Percentiles rank a stretch among this genome's conserved stretches.
phyloP scores from a whole-genome alignment of 1,140 invertebrate genomes.

The Frieseomelitta varia region DNA sequence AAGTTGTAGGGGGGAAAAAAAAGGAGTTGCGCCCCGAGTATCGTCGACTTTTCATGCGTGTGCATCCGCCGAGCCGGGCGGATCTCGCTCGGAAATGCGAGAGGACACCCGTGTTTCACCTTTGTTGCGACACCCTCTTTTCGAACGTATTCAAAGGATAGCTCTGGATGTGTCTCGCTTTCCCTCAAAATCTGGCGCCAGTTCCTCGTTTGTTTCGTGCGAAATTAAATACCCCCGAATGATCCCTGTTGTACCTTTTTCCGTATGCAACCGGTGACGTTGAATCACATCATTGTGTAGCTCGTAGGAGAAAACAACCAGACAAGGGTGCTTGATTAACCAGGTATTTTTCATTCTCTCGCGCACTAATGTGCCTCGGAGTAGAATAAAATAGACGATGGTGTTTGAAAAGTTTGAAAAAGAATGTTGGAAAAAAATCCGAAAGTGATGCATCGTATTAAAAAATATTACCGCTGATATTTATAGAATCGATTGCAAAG shows the following conservation, averaged over 20 bases:
- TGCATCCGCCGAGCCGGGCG: constrained; percentile 20
- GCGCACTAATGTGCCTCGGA: too few species aligned
- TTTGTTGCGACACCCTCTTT: constrained; percentile 26
- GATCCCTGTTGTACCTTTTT: constrained; percentile 1
- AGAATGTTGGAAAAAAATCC: neutral
- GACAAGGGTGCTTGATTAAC: neutral
- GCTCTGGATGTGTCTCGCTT: neutral
- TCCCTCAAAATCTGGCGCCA: constrained; percentile 8
- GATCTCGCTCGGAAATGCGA: constrained; percentile 27
- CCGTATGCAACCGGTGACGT: neutral
- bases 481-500: neutral
- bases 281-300: neutral
- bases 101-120: constrained; percentile 23
- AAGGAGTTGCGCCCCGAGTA: constrained; percentile 10
- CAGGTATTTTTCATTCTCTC: neutral
- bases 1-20: constrained; percentile 40
- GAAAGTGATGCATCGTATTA: neutral
- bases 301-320: neutral
- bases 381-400: neutral
- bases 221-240: constrained; percentile 37
- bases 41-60: constrained; percentile 39
- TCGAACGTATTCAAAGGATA: constrained; percentile 22
- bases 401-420: neutral
- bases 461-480: too few species aligned
- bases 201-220: constrained; percentile 16